Conservation (phyloP, 2,888 invertebrate genomes). For the Athalia rosae region DNA sequence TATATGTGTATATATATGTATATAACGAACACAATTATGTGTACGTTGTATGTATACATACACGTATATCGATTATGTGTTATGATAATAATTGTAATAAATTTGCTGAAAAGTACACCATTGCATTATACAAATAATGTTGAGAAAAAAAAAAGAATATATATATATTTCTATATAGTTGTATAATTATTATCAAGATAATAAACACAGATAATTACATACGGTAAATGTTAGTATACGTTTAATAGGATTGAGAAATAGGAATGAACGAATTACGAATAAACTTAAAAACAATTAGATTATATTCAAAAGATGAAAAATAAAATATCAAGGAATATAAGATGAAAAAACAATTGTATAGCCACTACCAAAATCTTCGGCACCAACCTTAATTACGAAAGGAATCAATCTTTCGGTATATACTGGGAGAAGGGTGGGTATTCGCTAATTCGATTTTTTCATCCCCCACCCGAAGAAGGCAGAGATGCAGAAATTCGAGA, state of each 20-base stretch:
- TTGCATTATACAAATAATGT: neutral
- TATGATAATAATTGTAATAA: neutral
- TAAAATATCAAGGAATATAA: slow-evolving; percentile 31
- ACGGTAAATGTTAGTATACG: no score
- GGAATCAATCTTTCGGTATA: slow-evolving; percentile 36
- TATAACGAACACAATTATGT: slow-evolving; percentile 11
- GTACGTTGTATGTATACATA: slow-evolving; percentile 13
- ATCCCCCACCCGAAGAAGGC: neutral
- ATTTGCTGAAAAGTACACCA: neutral
- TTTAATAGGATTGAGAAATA: no score
- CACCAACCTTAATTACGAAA: slow-evolving; percentile 29
- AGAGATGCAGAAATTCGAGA: neutral
- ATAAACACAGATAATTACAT: no score
- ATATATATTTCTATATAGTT: neutral
- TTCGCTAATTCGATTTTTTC: slow-evolving; percentile 29
- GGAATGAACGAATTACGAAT: no score
- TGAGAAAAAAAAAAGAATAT: neutral
- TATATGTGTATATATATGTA: neutral
- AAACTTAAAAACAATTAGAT: neutral
- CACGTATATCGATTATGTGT: neutral
- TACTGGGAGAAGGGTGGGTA: slow-evolving; percentile 9
- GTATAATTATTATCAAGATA: neutral
- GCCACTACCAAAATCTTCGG: slow-evolving; percentile 14
- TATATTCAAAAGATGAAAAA: slow-evolving; percentile 20
- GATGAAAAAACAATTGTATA: slow-evolving; percentile 5